A percentile compares a stretch with the other conserved stretches of the same genome.
Evolutionary conservation across 1,140 invertebrate genomes (phyloP).

Genomic region (Drosophila seguyi): DNA sequence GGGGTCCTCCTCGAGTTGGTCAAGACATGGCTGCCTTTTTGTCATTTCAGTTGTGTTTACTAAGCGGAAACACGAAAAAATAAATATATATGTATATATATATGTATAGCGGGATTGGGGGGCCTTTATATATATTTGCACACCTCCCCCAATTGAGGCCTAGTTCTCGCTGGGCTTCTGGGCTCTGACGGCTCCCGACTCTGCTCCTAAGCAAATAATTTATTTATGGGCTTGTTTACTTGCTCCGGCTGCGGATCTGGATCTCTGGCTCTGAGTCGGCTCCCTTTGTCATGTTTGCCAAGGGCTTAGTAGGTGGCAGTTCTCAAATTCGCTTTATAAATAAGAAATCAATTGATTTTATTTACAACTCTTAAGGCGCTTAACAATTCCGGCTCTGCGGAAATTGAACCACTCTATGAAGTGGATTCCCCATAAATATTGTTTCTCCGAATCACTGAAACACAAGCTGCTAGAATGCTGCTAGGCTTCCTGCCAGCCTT

Average conservation of each 20-base stretch:
- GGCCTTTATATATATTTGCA: constrained; percentile 54
- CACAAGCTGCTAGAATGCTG: constrained; percentile 5
- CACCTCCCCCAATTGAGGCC: constrained; percentile 49
- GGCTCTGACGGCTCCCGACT: constrained; percentile 1
- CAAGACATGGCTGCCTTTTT: constrained; percentile 74
- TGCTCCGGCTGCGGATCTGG: constrained; percentile 46
- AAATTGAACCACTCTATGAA: constrained; percentile 48
- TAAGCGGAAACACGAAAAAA: constrained; percentile 71
- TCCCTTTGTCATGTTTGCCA: constrained; percentile 59
- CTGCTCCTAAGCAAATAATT: constrained; percentile 75
- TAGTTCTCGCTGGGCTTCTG: constrained; percentile 39
- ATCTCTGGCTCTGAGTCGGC: constrained; percentile 22
- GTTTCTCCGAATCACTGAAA: constrained; percentile 32
- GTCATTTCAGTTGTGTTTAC: constrained; percentile 81
- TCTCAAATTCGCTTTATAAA: constrained; percentile 73
- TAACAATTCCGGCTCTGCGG: constrained; percentile 57
- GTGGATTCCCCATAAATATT: constrained; percentile 53
- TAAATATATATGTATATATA: constrained; percentile 26
- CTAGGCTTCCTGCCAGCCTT: constrained; percentile 9
- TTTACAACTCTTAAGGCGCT: constrained; percentile 78
- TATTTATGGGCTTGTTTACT: constrained; percentile 82
- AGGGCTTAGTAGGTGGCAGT: constrained; percentile 72
- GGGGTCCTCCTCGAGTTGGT: constrained; percentile 17
- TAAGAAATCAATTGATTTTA: constrained; percentile 83
- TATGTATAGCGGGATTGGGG: neutral